Percentiles rank a stretch among this genome's conserved stretches.
Evolutionary conservation across 2,797 vertebrate genomes (phyloP).

Genomic region (Sebastes cheni): DNA sequence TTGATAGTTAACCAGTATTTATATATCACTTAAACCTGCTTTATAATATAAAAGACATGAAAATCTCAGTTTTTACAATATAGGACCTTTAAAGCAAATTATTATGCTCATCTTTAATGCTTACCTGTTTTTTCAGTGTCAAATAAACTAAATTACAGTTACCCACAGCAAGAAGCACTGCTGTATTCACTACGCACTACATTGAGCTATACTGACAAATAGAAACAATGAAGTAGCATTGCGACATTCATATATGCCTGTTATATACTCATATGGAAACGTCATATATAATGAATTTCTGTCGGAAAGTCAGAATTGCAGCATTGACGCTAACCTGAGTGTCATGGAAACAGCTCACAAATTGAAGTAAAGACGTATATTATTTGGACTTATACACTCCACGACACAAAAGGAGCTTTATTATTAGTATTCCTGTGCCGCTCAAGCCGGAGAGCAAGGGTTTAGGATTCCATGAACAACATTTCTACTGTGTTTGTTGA

Average conservation of each 20-base stretch:
- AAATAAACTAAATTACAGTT: background rate
- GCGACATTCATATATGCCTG: background rate
- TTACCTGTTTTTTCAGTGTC: background rate
- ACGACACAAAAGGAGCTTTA: background rate
- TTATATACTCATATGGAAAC: background rate
- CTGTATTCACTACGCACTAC: too few relatives aligned
- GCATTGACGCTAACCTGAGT: background rate
- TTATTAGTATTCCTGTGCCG: background rate
- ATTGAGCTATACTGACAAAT: background rate
- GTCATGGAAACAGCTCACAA: constrained; percentile 11
- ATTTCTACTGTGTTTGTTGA: background rate
- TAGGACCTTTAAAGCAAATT: background rate
- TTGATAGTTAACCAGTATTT: too few relatives aligned
- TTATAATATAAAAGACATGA: too few relatives aligned
- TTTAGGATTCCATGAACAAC: background rate
- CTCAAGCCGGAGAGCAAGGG: background rate
- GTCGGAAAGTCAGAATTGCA: background rate
- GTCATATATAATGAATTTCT: background rate
- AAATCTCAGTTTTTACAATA: too few relatives aligned
- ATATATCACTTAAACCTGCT: too few relatives aligned
- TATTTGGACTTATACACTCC: background rate
- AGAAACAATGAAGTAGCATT: background rate
- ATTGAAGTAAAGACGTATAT: background rate
- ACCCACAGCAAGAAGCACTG: background rate
- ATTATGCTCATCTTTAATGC: background rate